Conservation (phyloP, 2,113 vertebrate genomes). For the Pao palembangensis region DNA sequence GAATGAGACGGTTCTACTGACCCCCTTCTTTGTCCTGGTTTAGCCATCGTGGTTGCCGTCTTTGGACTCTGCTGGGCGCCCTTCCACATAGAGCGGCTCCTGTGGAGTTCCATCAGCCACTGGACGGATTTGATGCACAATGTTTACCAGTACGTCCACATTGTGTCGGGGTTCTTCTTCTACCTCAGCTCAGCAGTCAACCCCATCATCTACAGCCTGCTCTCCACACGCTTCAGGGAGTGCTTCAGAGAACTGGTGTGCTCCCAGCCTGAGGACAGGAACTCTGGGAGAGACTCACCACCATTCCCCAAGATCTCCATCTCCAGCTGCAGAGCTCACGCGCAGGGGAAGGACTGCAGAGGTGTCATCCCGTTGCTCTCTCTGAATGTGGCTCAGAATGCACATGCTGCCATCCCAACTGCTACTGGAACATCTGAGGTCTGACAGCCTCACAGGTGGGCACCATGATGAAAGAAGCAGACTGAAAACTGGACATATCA, state of each 20-base stretch:
- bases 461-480: not conserved
- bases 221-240: slow-evolving; percentile 75
- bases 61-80: slow-evolving; percentile 75
- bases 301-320: slow-evolving; percentile 48
- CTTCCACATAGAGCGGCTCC: slow-evolving; percentile 73
- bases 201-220: slow-evolving; percentile 75
- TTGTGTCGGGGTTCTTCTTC: slow-evolving; percentile 75
- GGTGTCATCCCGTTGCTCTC: slow-evolving; percentile 34
- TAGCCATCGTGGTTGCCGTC: slow-evolving; percentile 67
- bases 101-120: slow-evolving; percentile 75
- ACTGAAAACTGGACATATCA: too few species aligned
- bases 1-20: not conserved
- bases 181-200: slow-evolving; percentile 77
- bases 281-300: slow-evolving; percentile 59
- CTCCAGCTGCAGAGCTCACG: slow-evolving; percentile 26
- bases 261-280: slow-evolving; percentile 36
- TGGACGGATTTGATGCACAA: slow-evolving; percentile 74
- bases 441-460: slow-evolving; percentile 4
- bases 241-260: slow-evolving; percentile 69
- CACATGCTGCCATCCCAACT: slow-evolving; percentile 9
- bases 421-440: slow-evolving; percentile 39
- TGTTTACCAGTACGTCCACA: slow-evolving; percentile 76
- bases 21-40: slow-evolving; percentile 4
- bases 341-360: slow-evolving; percentile 19
- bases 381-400: slow-evolving; percentile 22